Evolutionary conservation across 2,797 vertebrate species (phyloP), one percentile per base, ranked within the genome.

Genomic region (Acanthurus lineatus): DNA sequence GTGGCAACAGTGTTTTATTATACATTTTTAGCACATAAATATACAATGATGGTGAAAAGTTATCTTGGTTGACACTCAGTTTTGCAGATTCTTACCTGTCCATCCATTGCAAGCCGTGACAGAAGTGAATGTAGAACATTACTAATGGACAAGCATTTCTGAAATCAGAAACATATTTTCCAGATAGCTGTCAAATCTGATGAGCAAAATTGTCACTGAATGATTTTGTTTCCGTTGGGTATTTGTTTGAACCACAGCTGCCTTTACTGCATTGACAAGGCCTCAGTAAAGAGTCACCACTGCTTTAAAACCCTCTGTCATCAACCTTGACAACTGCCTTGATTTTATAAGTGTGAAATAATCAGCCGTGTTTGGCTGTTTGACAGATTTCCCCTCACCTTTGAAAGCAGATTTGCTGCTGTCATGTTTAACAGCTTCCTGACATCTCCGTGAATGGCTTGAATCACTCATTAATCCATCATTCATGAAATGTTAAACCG

Each of bases 211-310:
- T 66, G 48, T 76, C 40, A 20, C 8, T 28, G 40, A 32, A 52
- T n/a, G 38, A 22, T 78, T 76, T 76, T 1, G 45, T 64, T 63
- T 71, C 53, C 38, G 4, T 4, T 5, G 32, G 32, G 32, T 16
- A 9, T 52, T 25, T 47, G 57, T 71, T 71, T 81, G 71, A 82
- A 56, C 35, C 53, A 8, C 11, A 17, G 67, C 56, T 57, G 51
- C 16, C n/a, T 67, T 44, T 42, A n/a, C 20, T 5, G 15, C 2
- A 1, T 25, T 69, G 69, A 58, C 62, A 59, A 54, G 68, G 62
- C 60, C 45, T 52, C 49, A 38, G 49, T 40, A 22, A 63, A 56
- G 40, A 67, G 32, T 68, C 66, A n/a, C 25, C 1, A 17, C 28
- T 51, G 64, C 45, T 56, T 10, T 9, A 40, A 56, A 78, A 32